Base-by-base conservation (phyloP, 2,797 vertebrate species). In the Thaleichthys pacificus region DNA sequence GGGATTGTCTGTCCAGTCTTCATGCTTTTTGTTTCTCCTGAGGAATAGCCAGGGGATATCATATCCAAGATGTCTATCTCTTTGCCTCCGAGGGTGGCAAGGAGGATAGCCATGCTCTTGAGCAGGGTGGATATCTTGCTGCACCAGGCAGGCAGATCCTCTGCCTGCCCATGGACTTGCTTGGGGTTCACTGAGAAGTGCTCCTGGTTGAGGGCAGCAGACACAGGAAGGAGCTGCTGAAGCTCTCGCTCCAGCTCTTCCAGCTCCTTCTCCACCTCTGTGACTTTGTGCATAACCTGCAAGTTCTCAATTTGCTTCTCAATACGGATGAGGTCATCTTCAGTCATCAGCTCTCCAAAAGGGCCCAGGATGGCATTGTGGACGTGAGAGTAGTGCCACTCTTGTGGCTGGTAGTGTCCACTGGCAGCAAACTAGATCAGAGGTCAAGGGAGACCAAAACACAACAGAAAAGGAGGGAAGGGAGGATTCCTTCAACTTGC, bases 241-340 rank as follows among this genome's bases (percentile, higher is more conserved):
- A 97, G 90, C 87, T 98, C 93, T 63, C 86, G 91, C 82, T 97
- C 95, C 63, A 94, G 90, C 77, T 93, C 91, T 77, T 93, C 92
- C 72, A 95, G 85, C 80, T 93, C 94, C 30, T 90, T 95, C 89
- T 95, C 95, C 3, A 96, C 95, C 64, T 91, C 94, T 61, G 95
- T 95, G 3, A 93, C 95, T 82, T 96, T 95, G 85, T 96, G 96
- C 94, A 98, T 93, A 68, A 99, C 96, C 82, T 96, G 97, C 69
- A 99, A 93, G 86, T 97, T 98, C 86, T 98, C 96, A 65, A 98
- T 96, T 86, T 96, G 97, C 92, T 93, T 95, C 87, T 99, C 97
- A 79, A 99, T 95, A 74, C 91, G 93, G 77, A 93, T 91, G 66
- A 98, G 85, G 81, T 99, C 97, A 3, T 91, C 92, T 85, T 99